Conservation (phyloP, 2,113 vertebrate genomes). For the Lota lota region DNA sequence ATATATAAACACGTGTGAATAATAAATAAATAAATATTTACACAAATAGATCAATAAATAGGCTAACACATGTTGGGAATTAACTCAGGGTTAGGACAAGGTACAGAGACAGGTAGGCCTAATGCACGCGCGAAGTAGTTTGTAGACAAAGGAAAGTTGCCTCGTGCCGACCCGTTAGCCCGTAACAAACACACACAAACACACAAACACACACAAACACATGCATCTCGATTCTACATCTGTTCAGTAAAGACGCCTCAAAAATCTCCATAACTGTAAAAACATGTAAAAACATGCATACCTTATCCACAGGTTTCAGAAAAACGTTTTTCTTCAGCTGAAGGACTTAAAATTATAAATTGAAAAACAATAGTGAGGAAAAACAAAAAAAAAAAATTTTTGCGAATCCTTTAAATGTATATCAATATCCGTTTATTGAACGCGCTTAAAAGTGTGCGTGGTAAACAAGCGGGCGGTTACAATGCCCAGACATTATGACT, state of each 20-base stretch:
- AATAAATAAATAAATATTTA: no score
- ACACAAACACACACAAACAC: not conserved
- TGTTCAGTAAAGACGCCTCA: not conserved
- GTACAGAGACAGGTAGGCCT: no score
- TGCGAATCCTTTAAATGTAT: no score
- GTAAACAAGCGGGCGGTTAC: slow-evolving; percentile 1
- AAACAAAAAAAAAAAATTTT: not conserved
- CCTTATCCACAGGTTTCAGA: slow-evolving; percentile 43
- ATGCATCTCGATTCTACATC: no score
- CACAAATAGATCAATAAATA: no score
- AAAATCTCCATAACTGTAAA: not conserved
- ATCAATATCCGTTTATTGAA: no score
- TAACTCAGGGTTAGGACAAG: no score
- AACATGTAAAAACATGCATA: slow-evolving; percentile 26
- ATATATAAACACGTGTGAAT: not conserved
- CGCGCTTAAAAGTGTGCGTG: slow-evolving; percentile 11
- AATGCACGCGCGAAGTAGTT: no score
- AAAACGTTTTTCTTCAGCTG: slow-evolving; percentile 23
- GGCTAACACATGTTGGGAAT: no score
- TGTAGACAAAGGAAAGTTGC: slow-evolving; percentile 23
- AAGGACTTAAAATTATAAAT: slow-evolving; percentile 17
- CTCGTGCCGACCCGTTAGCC: slow-evolving; percentile 33
- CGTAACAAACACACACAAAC: not conserved
- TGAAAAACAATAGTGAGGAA: slow-evolving; percentile 3
- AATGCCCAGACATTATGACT: slow-evolving; percentile 43